Conservation (phyloP, 2,797 vertebrate genomes). For the Amblyopsis hoosieri region DNA sequence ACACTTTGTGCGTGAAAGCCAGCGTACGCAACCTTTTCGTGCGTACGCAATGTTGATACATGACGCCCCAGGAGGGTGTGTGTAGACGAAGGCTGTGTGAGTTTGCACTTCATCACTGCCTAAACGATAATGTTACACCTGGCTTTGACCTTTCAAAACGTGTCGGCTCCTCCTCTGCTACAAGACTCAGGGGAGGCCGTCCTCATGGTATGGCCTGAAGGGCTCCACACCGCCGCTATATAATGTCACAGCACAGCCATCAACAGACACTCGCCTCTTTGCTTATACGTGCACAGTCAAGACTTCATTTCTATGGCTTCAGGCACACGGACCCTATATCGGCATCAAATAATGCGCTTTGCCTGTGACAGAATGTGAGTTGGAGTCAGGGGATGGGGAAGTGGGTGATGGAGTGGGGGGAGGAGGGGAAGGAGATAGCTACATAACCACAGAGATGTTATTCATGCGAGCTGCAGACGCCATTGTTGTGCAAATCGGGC, state of each 20-base stretch:
- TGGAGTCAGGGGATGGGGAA: constrained; percentile 26
- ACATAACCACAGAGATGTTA: constrained; percentile 59
- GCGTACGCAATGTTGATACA: no score
- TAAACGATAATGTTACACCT: constrained; percentile 57
- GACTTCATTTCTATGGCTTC: constrained; percentile 2
- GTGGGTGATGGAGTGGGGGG: background rate
- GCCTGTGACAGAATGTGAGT: constrained; percentile 46
- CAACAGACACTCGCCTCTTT: constrained; percentile 24
- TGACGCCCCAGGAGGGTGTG: no score
- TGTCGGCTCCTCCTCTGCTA: constrained; percentile 62
- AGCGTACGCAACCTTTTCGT: no score
- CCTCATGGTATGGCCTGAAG: constrained; percentile 43
- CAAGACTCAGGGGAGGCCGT: constrained; percentile 52
- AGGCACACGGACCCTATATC: constrained; percentile 13
- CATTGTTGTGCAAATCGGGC: constrained; percentile 76
- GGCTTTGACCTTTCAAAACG: constrained; percentile 71
- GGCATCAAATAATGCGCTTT: constrained; percentile 47
- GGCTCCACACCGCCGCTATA: constrained; percentile 20
- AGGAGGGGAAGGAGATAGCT: constrained; percentile 45
- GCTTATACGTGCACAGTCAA: constrained; percentile 13
- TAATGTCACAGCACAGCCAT: constrained; percentile 35
- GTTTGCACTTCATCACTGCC: constrained; percentile 54
- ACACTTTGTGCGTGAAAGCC: no score
- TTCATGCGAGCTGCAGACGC: constrained; percentile 57
- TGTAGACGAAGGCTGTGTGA: constrained; percentile 30